These are phyloP conservation scores for Gasterosteus nipponicus DNA, from an alignment of 2,113 vertebrate species.

Conservation along the genomic window DNA sequence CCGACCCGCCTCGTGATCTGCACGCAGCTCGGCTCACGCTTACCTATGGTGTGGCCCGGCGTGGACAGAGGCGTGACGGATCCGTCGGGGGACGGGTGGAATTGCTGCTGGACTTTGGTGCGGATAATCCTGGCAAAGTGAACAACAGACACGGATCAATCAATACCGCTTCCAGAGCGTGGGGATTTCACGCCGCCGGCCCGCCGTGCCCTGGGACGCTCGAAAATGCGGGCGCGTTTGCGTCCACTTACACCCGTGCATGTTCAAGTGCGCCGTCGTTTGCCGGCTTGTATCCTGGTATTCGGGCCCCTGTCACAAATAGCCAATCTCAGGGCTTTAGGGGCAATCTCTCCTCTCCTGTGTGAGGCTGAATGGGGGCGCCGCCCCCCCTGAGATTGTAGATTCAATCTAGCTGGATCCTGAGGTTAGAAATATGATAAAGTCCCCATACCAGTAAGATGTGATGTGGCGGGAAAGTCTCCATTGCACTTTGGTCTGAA, in stretches of 20 bases:
- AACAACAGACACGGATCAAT: constrained; percentile 76
- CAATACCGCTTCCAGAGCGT: constrained; percentile 62
- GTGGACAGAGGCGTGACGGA: constrained; percentile 89
- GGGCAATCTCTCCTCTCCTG: constrained; percentile 72
- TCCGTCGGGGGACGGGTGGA: constrained; percentile 98
- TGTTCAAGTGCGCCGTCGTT: constrained; percentile 71
- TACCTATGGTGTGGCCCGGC: constrained; percentile 97
- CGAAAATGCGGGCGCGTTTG: constrained; percentile 48
- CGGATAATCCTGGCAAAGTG: constrained; percentile 93
- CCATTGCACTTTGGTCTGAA: constrained; percentile 80
- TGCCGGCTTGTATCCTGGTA: constrained; percentile 61
- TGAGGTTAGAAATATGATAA: constrained; percentile 84
- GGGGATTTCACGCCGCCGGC: constrained; percentile 64
- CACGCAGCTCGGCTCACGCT: constrained; percentile 55
- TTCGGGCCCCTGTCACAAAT: constrained; percentile 73
- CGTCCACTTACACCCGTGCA: constrained; percentile 64
- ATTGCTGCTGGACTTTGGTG: constrained; percentile 99
- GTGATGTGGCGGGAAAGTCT: constrained; percentile 83
- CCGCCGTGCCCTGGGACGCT: constrained; percentile 36
- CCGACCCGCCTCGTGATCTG: constrained; percentile 20
- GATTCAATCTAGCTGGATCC: constrained; percentile 83
- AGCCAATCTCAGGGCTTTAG: constrained; percentile 79
- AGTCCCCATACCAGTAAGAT: constrained; percentile 81
- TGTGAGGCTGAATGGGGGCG: constrained; percentile 69
- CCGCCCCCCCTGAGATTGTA: constrained; percentile 76